Evolutionary conservation across 2,888 invertebrate genomes (phyloP).

Genomic region (Pachycephus smyrnensis): DNA sequence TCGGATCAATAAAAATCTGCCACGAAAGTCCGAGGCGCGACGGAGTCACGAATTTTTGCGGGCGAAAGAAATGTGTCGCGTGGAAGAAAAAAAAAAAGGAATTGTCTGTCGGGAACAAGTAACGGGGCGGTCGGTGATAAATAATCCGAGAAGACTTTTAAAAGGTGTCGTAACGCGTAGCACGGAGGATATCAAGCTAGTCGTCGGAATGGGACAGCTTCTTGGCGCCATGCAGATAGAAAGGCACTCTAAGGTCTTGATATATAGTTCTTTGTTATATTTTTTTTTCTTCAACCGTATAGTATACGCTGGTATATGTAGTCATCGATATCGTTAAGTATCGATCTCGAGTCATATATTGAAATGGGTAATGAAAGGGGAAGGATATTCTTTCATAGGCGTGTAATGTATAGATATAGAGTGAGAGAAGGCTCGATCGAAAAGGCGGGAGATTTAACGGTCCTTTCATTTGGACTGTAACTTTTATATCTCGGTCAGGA

Average conservation of each 20-base stretch:
- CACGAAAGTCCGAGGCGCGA: not conserved
- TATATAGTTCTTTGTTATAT: not conserved
- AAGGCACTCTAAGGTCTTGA: not conserved
- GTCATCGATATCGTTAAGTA: not conserved
- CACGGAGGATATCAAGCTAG: not conserved
- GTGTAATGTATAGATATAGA: not conserved
- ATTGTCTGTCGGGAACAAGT: not conserved
- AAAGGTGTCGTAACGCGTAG: not conserved
- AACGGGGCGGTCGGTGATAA: not conserved
- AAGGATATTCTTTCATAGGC: not conserved
- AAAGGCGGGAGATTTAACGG: not conserved
- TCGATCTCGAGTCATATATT: not conserved
- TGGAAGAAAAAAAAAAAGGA: too few species aligned
- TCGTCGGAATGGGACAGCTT: not conserved
- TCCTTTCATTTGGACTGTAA: constrained; percentile 1
- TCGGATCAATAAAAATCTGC: not conserved
- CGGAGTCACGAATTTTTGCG: not conserved
- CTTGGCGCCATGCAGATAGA: not conserved
- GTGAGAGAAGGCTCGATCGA: not conserved
- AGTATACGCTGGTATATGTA: not conserved
- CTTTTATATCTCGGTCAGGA: constrained; percentile 5
- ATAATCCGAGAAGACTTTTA: not conserved
- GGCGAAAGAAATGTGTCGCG: not conserved
- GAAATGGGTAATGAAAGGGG: not conserved
- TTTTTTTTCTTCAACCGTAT: not conserved